Evolutionary conservation across 2,888 invertebrate genomes (phyloP).

Genomic region (Hyppa rectilinea): DNA sequence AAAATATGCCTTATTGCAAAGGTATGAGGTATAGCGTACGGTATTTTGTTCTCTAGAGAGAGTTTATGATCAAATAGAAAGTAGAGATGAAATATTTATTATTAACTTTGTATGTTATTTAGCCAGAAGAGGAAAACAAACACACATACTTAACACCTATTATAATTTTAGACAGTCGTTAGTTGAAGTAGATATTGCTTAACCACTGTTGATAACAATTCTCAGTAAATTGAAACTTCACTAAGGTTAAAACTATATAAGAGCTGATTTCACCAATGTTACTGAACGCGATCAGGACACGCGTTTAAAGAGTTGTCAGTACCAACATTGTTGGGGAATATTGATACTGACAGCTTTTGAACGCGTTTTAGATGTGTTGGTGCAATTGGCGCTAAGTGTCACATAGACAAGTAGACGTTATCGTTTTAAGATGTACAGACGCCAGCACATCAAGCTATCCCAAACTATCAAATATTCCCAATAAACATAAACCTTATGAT

Average conservation of each 20-base stretch:
- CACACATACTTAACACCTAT: not conserved
- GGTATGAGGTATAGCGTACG: not conserved
- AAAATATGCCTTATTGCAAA: not conserved
- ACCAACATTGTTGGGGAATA: too few relatives aligned
- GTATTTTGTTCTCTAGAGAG: not conserved
- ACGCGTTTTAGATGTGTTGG: too few relatives aligned
- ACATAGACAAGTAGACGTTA: too few relatives aligned
- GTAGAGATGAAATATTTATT: not conserved
- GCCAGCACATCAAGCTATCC: too few relatives aligned
- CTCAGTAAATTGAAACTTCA: not conserved
- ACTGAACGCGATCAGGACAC: too few relatives aligned
- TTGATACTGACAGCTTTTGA: too few relatives aligned
- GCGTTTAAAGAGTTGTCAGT: too few relatives aligned
- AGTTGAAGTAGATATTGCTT: not conserved
- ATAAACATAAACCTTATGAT: too few relatives aligned
- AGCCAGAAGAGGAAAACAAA: not conserved
- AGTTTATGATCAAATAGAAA: not conserved
- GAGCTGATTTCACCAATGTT: too few relatives aligned
- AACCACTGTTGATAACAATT: not conserved
- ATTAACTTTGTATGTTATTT: not conserved
- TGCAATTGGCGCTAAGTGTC: too few relatives aligned
- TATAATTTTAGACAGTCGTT: not conserved
- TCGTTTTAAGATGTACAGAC: not conserved
- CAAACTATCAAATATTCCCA: too few relatives aligned
- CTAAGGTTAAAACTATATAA: too few relatives aligned